Percentiles rank a stretch among this genome's conserved stretches.
These are phyloP conservation scores for Tetragnatha montana DNA, from an alignment of 2,888 invertebrate species.

Conservation along the genomic window DNA sequence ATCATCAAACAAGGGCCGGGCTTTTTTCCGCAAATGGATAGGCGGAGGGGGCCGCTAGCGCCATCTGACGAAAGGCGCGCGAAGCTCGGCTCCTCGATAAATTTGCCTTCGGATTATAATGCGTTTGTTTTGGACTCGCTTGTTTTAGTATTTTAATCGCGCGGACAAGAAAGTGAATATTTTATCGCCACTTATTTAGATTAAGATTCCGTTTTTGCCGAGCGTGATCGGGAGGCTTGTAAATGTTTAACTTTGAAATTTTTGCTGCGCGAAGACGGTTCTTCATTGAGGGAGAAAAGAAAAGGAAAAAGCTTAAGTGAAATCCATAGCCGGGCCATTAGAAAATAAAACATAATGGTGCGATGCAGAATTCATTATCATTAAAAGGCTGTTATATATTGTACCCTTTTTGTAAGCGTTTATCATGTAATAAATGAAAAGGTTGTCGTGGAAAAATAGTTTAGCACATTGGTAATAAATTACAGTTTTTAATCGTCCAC, in stretches of 20 bases:
- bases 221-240: background rate
- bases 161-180: background rate
- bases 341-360: too few species aligned
- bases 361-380: too few species aligned
- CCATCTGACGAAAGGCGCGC: constrained; percentile 47
- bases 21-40: constrained; percentile 62
- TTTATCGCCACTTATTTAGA: background rate
- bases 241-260: background rate
- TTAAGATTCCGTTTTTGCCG: background rate
- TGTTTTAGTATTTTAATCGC: background rate
- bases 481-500: too few species aligned
- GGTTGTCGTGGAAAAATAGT: too few species aligned
- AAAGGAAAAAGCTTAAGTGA: too few species aligned
- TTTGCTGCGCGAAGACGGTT: background rate
- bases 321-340: too few species aligned
- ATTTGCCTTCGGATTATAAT: background rate
- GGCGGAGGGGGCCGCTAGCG: constrained; percentile 35
- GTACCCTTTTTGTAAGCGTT: too few species aligned
- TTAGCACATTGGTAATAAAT: too few species aligned
- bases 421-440: too few species aligned
- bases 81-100: constrained; percentile 1
- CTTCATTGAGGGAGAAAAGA: too few species aligned
- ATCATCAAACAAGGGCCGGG: constrained; percentile 68
- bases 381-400: too few species aligned
- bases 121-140: background rate